Conservation (phyloP, 2,797 vertebrate species). For the Pelochelys cantorii region DNA sequence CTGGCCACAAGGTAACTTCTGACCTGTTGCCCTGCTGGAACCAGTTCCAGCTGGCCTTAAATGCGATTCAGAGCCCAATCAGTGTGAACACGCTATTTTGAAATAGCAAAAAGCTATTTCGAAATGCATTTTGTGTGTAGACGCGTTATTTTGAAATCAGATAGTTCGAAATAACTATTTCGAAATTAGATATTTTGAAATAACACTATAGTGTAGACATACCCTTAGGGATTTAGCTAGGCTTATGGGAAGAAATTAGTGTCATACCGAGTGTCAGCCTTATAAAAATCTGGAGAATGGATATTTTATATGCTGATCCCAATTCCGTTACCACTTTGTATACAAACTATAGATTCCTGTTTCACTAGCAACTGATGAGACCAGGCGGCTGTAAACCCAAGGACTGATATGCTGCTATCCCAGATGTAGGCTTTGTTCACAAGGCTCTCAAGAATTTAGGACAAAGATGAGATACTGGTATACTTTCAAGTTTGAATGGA, state of each 20-base stretch:
- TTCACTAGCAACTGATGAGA: background rate
- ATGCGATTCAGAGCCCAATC: too few species aligned
- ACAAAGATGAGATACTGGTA: background rate
- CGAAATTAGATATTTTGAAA: too few species aligned
- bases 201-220: background rate
- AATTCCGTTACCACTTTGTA: background rate
- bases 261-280: too few species aligned
- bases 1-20: too few species aligned
- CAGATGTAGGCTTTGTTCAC: background rate
- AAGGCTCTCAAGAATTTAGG: background rate
- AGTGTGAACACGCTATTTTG: too few species aligned
- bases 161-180: too few species aligned
- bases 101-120: too few species aligned
- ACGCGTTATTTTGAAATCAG: too few species aligned
- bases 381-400: background rate
- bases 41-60: too few species aligned
- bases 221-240: background rate
- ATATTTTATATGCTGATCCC: background rate
- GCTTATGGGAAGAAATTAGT: background rate
- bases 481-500: background rate
- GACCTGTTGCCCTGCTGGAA: too few species aligned
- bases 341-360: background rate
- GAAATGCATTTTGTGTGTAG: too few species aligned
- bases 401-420: background rate
- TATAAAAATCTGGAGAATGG: background rate